Evolutionary conservation across 2,797 vertebrate species (phyloP), one percentile per base, ranked within the genome.

Genomic region (Holocentrus rufus): DNA sequence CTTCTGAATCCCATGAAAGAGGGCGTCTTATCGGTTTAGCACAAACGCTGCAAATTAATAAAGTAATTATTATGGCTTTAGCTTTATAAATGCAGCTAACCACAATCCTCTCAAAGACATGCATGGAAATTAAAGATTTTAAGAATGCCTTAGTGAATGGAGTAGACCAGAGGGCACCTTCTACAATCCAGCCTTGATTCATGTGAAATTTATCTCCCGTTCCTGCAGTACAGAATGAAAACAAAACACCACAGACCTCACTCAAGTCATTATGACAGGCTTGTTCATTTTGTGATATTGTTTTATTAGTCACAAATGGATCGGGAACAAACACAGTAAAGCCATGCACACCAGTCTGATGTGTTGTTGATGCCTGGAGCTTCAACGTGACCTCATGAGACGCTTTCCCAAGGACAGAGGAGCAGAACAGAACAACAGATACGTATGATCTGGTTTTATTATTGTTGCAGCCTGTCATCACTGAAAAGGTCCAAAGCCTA

Each of bases 31-130:
- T 92, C 84, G 60, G 84, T 86, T 91, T 85, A 83, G 81, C 77
- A 69, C 85, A 90, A 91, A 91, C 76, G 81, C 84, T 79, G 71
- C 76, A 90, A 85, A 91, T 91, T 83, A 91, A 88, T 85, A 74
- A 86, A 85, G 88, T 88, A 83, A 91, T 92, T 90, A 92, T 88
- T 84, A 85, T 74, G 74, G 81, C 69, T 88, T 87, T 75, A 77
- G 82, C 85, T 80, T 87, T 75, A 79, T 80, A 85, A 88, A 87
- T 66, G 79, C 65, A 72, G 78, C 81, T 69, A 77, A 78, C 75
- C 72, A 67, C 79, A 81, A 88, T 84, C 81, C 82, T 73, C 81
- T 89, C 83, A 85, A 87, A 88, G 62, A 86, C 75, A 74, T 58
- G 64, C 69, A 64, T 10, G 58, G 75, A 82, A 88, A 91, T 85